phyloP scores from a whole-genome alignment of 2,888 invertebrate genomes.

The Autographa pulchrina region DNA sequence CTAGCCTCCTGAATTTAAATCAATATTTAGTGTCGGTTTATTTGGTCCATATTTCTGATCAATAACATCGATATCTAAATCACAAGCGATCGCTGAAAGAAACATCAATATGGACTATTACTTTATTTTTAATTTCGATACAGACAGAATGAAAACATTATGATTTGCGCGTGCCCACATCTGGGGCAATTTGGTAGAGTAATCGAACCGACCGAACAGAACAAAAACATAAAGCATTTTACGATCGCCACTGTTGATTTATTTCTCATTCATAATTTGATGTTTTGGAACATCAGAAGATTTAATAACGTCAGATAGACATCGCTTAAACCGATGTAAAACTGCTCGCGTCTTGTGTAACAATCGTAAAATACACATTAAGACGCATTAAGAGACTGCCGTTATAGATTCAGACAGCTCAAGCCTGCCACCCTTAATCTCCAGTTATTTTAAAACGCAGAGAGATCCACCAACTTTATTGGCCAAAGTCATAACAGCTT shows the following conservation, averaged over 20 bases:
- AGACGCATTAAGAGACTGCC: slow-evolving; percentile 85
- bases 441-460: slow-evolving; percentile 85
- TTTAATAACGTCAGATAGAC: slow-evolving; percentile 87
- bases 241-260: slow-evolving; percentile 87
- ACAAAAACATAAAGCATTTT: slow-evolving; percentile 88
- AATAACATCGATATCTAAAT: slow-evolving; percentile 53
- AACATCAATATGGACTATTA: slow-evolving; percentile 64
- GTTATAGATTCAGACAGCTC: slow-evolving; percentile 77
- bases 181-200: slow-evolving; percentile 83
- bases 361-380: slow-evolving; percentile 89
- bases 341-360: slow-evolving; percentile 87
- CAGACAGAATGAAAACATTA: slow-evolving; percentile 69
- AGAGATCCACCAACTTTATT: slow-evolving; percentile 84
- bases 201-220: slow-evolving; percentile 81
- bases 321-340: slow-evolving; percentile 87
- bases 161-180: slow-evolving; percentile 79
- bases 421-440: slow-evolving; percentile 85
- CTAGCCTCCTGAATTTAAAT: slow-evolving; percentile 29
- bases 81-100: slow-evolving; percentile 61
- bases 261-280: slow-evolving; percentile 89
- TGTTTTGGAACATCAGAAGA: slow-evolving; percentile 87
- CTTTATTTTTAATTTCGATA: slow-evolving; percentile 70
- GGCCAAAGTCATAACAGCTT: slow-evolving; percentile 83
- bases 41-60: slow-evolving; percentile 58
- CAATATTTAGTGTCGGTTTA: slow-evolving; percentile 53